Evolutionary conservation across 2,113 vertebrate species (phyloP).

Genomic region (Camelus dromedarius): DNA sequence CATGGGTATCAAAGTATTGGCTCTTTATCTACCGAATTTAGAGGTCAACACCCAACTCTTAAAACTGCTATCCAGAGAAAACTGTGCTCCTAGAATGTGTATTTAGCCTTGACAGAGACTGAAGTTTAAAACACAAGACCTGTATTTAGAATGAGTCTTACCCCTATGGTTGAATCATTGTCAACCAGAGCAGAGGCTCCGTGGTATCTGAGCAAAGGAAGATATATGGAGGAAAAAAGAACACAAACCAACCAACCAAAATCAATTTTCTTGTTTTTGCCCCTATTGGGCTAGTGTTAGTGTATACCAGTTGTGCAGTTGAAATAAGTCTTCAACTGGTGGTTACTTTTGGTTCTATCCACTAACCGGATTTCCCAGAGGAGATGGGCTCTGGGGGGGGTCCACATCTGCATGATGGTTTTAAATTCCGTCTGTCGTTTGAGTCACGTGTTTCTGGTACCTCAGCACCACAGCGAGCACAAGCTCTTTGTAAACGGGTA

Average conservation of each 20-base stretch:
- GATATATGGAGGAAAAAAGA: too few species aligned
- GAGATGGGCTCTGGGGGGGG: fast-evolving
- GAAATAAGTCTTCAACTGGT: background rate
- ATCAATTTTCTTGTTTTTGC: background rate
- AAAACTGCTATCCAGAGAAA: background rate
- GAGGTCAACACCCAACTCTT: background rate
- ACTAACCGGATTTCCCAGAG: background rate
- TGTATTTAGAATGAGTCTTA: background rate
- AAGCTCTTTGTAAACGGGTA: background rate
- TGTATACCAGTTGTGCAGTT: background rate
- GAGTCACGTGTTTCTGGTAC: background rate
- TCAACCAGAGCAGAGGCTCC: background rate
- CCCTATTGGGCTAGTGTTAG: background rate
- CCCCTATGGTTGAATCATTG: background rate
- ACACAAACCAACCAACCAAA: background rate
- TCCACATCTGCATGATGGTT: background rate
- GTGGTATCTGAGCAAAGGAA: background rate
- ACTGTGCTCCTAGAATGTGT: background rate
- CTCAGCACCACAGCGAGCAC: background rate
- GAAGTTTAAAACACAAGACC: background rate
- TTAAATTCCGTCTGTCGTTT: background rate
- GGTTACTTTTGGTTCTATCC: background rate
- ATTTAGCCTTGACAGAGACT: background rate
- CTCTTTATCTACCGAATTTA: background rate
- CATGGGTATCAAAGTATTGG: background rate